Percentiles rank a stretch among this genome's conserved stretches.
Evolutionary conservation across 64 coral and sea anemone species (phyloP).

Genomic region (Stichodactyla mertensii): DNA sequence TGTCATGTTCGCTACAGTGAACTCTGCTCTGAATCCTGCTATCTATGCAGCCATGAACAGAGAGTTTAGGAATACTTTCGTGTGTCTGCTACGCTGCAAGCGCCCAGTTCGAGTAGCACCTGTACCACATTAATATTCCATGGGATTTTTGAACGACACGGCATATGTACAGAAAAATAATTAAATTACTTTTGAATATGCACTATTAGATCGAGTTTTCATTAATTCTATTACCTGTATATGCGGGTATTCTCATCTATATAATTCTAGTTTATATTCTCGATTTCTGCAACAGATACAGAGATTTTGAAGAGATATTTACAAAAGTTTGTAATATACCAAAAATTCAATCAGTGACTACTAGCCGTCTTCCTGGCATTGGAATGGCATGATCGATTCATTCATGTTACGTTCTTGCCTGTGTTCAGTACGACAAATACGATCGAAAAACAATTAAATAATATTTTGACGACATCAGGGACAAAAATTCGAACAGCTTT

Average conservation of each 20-base stretch:
- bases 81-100: not conserved
- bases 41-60: conserved; percentile 91
- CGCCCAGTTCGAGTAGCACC: not conserved
- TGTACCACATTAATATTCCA: conserved; percentile 8
- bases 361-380: not conserved
- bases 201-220: too few species aligned
- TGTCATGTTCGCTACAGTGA: conserved; percentile 85
- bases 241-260: too few species aligned
- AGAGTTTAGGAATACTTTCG: conserved; percentile 70
- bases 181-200: not conserved
- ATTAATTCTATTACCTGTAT: too few species aligned
- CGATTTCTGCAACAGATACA: not conserved
- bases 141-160: not conserved
- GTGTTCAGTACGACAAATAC: too few species aligned
- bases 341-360: not conserved
- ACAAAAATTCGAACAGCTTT: not conserved
- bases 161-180: not conserved
- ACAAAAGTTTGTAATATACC: not conserved
- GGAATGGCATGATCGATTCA: not conserved
- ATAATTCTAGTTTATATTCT: too few species aligned
- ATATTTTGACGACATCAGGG: not conserved
- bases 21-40: conserved; percentile 73
- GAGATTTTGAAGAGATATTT: not conserved
- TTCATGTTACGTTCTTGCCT: not conserved
- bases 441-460: not conserved